Evolutionary conservation across 2,888 invertebrate genomes (phyloP), one percentile per base, ranked within the genome.

Genomic region (Dromius quadrimaculatus): DNA sequence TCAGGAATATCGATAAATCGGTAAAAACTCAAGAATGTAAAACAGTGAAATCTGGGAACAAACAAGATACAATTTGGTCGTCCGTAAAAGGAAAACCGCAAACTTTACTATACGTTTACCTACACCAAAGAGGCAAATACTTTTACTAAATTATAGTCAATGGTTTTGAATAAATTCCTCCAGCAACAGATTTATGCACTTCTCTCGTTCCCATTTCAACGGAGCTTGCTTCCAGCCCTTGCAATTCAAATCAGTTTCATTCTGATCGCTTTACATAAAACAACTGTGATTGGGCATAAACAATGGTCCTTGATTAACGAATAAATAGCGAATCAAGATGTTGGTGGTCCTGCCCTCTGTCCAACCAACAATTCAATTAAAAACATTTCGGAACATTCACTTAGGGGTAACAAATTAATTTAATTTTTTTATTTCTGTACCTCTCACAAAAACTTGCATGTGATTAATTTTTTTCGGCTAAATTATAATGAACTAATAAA

Each of bases 211-310:
- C 22, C 50, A 34, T 50, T 47, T 64, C 43, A 43, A 64, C 50
- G 32, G 3, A 11, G 28, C n/a, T n/a, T n/a, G 9, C 15, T 6
- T 13, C 6, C 50, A 59, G 59, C 59, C 59, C 59, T 43, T 68
- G 68, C 68, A 68, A 68, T 68, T 68, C 59, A 68, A 68, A 68
- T 59, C 68, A 68, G 68, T 45, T 41, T 68, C 59, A 41, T 43
- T 54, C 54, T 66, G 66, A 68, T 59, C 57, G 59, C 23, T 68
- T 68, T 68, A 68, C 68, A 68, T 68, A 68, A 68, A 68, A 68
- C 68, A 68, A 22, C 68, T 19, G 68, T 68, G 68, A 68, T 68
- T 68, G 68, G 57, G 13, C 68, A 59, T 68, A 68, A 68, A 68
- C 68, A 68, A 68, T 68, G 59, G 32, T 28, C 15, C 41, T 68